Evolutionary conservation across 1,140 invertebrate genomes (phyloP).

Genomic region (Agrilus planipennis): DNA sequence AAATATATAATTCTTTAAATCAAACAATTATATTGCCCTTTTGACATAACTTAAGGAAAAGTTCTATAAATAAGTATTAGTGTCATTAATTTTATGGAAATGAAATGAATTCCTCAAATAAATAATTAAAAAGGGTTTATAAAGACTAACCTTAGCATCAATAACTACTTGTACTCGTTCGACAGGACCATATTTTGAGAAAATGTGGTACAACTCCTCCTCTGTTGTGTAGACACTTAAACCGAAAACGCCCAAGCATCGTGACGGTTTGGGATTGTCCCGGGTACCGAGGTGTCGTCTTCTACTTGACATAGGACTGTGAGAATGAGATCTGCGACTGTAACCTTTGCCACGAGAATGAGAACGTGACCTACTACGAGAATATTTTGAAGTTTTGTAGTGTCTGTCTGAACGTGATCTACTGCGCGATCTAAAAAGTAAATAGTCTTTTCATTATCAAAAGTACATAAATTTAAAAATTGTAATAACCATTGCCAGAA

Average conservation of each 20-base stretch:
- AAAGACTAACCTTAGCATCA: conserved; percentile 76
- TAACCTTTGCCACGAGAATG: conserved; percentile 33
- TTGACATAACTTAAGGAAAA: no score
- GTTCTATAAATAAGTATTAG: no score
- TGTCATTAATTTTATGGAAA: no score
- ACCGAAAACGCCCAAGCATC: conserved; percentile 90
- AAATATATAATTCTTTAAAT: no score
- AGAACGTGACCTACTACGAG: conserved; percentile 40
- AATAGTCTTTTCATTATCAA: no score
- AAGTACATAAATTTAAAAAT: no score
- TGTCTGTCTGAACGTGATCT: conserved; percentile 37
- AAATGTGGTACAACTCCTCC: conserved; percentile 84
- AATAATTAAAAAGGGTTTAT: conserved; percentile 2
- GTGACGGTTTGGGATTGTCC: conserved; percentile 78
- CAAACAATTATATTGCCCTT: no score
- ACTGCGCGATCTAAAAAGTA: conserved; percentile 33
- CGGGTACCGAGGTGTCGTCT: conserved; percentile 44
- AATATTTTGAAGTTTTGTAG: conserved; percentile 37
- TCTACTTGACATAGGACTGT: conserved; percentile 45
- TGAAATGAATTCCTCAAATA: no score
- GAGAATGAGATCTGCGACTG: conserved; percentile 36
- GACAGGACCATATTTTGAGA: conserved; percentile 83
- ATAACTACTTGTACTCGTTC: conserved; percentile 92
- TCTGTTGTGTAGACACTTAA: conserved; percentile 88
- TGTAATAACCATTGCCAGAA: no score